Base-by-base conservation (phyloP, 30 jellyfish, hydroid and myxozoan species). In the Aurelia coerulea region DNA sequence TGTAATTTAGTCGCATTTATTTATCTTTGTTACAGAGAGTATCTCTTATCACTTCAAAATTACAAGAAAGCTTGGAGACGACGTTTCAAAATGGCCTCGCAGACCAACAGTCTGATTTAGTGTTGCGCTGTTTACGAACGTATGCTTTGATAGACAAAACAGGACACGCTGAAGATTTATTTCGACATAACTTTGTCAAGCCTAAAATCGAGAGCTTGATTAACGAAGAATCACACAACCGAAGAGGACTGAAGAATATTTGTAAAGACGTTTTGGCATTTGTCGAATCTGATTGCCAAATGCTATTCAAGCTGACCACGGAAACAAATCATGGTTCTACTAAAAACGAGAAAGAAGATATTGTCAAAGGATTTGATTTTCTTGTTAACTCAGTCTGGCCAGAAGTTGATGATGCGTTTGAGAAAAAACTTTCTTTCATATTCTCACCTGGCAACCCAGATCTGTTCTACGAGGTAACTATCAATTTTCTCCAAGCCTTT, bases 401-500 rank as follows among this genome's bases (percentile, higher is more conserved):
- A 29, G 97, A 88, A 68, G 69, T 94, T 51, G 97, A 65, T 66
- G 67, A 53, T 35, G 97, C 97, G 3, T 84, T 94, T 39, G 99
- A 94, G 65, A 66, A 74, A 14, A 78, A 80, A 34, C 84, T 94
- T n/a, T 90, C 99, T 1, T 75, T 83, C 65, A 46, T 94, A 1
- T 94, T 94, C 79, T 94, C 97, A 71, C 97, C 99, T 1, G 99
- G 99, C n/a, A 94, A 89, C 68, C 99, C 99, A 53, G 93, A 85
- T 50, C 49, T 84, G 68, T 94, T 94, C 65, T 84, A 89, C 17
- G 83, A 85, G 90, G 99, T 94, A 62, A 68, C 42, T 50, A 4
- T 13, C 2, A 39, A 0, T 42, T 83, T 83, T 46, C 56, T 46
- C 14, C 2, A 46, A 46, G 56, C 56, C 8, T 7, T 46, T 4